Evolutionary conservation across 1,140 invertebrate species (phyloP).

Genomic region (Amyelois transitella): DNA sequence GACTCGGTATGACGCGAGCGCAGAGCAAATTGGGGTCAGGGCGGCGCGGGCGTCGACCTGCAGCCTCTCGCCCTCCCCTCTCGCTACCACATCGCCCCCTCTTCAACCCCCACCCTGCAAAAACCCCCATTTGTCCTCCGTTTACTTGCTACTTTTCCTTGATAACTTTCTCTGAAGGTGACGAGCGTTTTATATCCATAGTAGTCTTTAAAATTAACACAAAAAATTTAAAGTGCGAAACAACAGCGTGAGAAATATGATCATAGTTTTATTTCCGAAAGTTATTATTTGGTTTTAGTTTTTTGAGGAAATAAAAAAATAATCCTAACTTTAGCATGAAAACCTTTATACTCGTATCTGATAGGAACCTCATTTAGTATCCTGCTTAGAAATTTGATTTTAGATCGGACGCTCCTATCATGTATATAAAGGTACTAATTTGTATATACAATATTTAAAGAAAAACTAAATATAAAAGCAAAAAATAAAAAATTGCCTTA

Average conservation of each 20-base stretch:
- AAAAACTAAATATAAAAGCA: too few species aligned
- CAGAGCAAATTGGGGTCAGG: constrained; percentile 66
- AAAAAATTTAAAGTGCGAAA: constrained; percentile 12
- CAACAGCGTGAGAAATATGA: constrained; percentile 22
- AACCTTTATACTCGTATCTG: too few species aligned
- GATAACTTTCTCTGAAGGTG: constrained; percentile 29
- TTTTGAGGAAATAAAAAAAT: too few species aligned
- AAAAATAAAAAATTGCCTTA: too few species aligned
- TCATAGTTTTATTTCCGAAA: too few species aligned
- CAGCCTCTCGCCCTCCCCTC: constrained; percentile 34
- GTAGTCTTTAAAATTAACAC: constrained; percentile 19
- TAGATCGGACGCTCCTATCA: too few species aligned
- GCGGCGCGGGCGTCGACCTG: constrained; percentile 67
- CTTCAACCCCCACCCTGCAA: constrained; percentile 17
- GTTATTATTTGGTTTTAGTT: background rate
- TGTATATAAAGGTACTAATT: too few species aligned
- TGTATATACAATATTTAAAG: too few species aligned
- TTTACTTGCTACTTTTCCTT: constrained; percentile 23
- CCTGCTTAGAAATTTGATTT: too few species aligned
- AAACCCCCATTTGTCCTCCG: constrained; percentile 15
- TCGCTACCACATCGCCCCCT: constrained; percentile 11
- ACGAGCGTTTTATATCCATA: constrained; percentile 21
- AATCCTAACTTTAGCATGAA: too few species aligned
- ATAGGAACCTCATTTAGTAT: too few species aligned
- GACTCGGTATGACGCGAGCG: constrained; percentile 58